Evolutionary conservation across 2,113 vertebrate species (phyloP).

Genomic region (Calcarius ornatus): DNA sequence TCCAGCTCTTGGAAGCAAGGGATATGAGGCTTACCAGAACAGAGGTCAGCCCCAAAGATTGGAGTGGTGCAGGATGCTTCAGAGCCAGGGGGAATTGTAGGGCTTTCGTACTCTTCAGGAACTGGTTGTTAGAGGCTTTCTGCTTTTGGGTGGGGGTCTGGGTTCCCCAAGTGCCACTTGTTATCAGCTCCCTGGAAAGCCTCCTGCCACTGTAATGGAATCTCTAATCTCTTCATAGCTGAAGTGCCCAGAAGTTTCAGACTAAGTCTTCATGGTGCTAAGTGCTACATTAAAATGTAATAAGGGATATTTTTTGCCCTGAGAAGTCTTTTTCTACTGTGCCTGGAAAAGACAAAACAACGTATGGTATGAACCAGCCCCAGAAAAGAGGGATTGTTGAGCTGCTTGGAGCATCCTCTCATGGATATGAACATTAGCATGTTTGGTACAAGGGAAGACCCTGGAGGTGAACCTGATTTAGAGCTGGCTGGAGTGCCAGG

Average conservation of each 20-base stretch:
- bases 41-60: neutral
- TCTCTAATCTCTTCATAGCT: neutral
- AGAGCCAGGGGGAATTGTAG: neutral
- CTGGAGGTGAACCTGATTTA: neutral
- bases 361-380: neutral
- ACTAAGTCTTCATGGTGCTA: neutral
- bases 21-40: neutral
- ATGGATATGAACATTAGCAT: fast-evolving
- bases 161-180: neutral
- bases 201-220: neutral
- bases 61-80: neutral
- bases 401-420: neutral
- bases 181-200: neutral
- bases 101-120: neutral
- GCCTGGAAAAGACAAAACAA: neutral
- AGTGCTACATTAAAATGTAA: neutral
- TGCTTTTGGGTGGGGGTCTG: neutral
- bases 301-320: neutral
- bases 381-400: neutral
- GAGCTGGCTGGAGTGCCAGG: neutral
- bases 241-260: neutral
- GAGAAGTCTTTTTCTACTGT: neutral
- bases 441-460: neutral
- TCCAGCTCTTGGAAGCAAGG: neutral
- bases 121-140: neutral